Base-by-base conservation (phyloP, 1,140 invertebrate species). In the Ceratosolen fusciceps region DNA sequence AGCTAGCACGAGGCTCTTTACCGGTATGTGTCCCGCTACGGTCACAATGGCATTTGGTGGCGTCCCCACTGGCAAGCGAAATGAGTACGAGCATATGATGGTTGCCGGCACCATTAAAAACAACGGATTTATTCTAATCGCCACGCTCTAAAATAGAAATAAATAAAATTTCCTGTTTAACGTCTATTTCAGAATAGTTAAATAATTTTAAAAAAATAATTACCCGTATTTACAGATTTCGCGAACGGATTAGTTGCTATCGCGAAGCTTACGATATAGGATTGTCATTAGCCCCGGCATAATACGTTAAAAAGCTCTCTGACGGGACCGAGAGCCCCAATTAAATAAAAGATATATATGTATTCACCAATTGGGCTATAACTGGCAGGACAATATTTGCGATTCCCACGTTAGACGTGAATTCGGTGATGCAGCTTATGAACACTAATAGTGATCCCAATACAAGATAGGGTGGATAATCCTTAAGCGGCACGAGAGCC, bases 41-140 rank as follows among this genome's bases (percentile, higher is more conserved):
- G 95, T 95, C 1, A 97, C 94, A 80, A 98, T 96, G 2, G 97
- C 97, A 89, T 98, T 98, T 54, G 97, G 96, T 12, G 96, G 96
- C 0, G 94, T 94, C 5, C 92, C 92, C 5, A 96, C 95, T 0
- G 96, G 96, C 84, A 93, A 90, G 83, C 90, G 91, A 90, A 94
- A 95, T 5, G 94, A 93, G 89, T 93, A 97, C 10, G 96, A 97
- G 86, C 95, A 96, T 10, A 93, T 93, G 62, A 95, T 87, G 0
- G 96, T 93, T 0, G 96, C 94, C 0, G 97, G 97, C 77, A 98
- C 89, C 92, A 98, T 96, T 84, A 98, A 91, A 87, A 95, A 96
- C 73, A 98, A 86, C 0, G 97, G 97, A 91, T 98, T 95, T 52
- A 94, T 91, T 81, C 92, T 84, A 82, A 95, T 91, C 0, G 91